Conservation (phyloP, 2,888 invertebrate species). For the Epirrhoe tristata region DNA sequence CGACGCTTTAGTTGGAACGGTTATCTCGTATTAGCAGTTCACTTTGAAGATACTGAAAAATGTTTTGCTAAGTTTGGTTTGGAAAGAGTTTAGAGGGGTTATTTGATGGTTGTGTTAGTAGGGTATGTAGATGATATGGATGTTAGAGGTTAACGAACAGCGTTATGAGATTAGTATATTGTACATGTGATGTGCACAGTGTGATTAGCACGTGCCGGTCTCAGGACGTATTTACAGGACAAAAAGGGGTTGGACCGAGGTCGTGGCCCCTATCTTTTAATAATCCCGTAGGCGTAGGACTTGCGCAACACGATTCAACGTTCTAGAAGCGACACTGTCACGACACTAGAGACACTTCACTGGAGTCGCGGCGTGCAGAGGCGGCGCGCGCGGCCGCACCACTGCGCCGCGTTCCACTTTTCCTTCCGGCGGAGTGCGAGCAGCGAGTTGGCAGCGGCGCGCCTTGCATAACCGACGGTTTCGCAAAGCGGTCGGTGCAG, state of each 20-base stretch:
- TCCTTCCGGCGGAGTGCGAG: conserved; percentile 80
- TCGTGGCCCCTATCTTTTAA: conserved; percentile 73
- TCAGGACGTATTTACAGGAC: conserved; percentile 53
- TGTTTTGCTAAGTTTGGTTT: neutral
- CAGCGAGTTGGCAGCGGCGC: conserved; percentile 83
- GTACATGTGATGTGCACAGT: conserved; percentile 61
- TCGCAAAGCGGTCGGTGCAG: conserved; percentile 83
- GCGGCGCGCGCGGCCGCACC: conserved; percentile 80
- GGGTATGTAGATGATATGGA: conserved; percentile 15
- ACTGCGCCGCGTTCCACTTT: conserved; percentile 85
- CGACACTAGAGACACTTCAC: conserved; percentile 81
- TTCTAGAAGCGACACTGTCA: conserved; percentile 83
- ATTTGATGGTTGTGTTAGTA: conserved; percentile 15
- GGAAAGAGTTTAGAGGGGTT: conserved; percentile 7
- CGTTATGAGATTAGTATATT: conserved; percentile 53
- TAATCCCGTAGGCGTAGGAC: conserved; percentile 81
- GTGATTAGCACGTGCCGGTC: conserved; percentile 59
- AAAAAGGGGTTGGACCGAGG: conserved; percentile 61
- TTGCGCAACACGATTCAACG: conserved; percentile 82
- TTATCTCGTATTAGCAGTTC: conserved; percentile 12
- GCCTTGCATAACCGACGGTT: conserved; percentile 84
- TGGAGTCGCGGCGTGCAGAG: conserved; percentile 77
- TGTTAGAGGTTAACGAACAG: conserved; percentile 51
- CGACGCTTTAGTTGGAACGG: conserved; percentile 36
- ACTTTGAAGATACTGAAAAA: neutral